A percentile compares a stretch with the other conserved stretches of the same genome.
Evolutionary conservation across 2,113 vertebrate genomes (phyloP).

Genomic region (Sphyrna mokarran): DNA sequence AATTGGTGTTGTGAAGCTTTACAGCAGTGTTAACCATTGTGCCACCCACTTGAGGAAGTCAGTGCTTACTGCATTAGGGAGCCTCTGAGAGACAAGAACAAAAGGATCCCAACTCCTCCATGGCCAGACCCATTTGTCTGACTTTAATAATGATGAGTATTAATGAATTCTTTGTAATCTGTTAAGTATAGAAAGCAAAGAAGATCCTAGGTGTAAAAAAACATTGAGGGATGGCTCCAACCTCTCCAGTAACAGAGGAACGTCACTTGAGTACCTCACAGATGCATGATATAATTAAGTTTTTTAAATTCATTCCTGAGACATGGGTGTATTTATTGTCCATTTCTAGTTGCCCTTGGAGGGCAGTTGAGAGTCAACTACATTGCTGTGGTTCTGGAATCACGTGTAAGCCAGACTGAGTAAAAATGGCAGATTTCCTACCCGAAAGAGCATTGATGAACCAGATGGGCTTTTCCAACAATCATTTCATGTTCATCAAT

Average conservation of each 20-base stretch:
- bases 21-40: too few species aligned
- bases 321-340: too few species aligned
- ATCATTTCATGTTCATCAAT: too few species aligned
- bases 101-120: background rate
- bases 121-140: background rate
- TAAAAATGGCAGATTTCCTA: too few species aligned
- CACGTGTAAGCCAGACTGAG: too few species aligned
- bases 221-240: background rate
- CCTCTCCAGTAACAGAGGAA: background rate
- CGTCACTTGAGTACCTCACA: background rate
- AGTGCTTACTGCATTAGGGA: background rate
- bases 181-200: background rate
- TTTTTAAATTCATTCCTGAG: background rate
- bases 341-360: too few species aligned
- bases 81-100: background rate
- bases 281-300: background rate
- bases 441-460: too few species aligned
- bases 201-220: background rate
- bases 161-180: background rate
- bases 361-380: too few species aligned
- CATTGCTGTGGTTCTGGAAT: too few species aligned
- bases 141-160: background rate
- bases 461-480: too few species aligned
- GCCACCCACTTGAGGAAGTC: background rate
- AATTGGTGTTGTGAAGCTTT: too few species aligned